These are phyloP conservation scores for Choristoneura fumiferana DNA, from an alignment of 1,140 invertebrate species.

Conservation along the genomic window DNA sequence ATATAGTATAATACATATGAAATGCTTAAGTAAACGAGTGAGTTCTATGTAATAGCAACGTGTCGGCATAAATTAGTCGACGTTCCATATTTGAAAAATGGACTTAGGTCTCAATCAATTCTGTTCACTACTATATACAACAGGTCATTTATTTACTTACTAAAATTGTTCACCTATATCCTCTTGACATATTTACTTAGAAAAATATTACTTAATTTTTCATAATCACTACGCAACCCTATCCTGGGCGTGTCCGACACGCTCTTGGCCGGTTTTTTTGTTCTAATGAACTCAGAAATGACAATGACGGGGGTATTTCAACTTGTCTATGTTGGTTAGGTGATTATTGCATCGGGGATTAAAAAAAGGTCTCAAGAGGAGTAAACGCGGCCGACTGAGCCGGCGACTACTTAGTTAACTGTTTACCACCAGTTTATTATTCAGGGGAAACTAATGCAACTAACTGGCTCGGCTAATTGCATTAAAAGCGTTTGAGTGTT, in stretches of 20 bases:
- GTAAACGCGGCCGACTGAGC: neutral
- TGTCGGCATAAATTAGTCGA: too few relatives aligned
- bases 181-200: too few relatives aligned
- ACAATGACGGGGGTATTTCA: neutral
- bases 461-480: conserved; percentile 1
- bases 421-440: conserved; percentile 12
- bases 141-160: too few relatives aligned
- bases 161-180: too few relatives aligned
- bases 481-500: neutral
- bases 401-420: conserved; percentile 1
- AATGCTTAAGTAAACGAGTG: neutral
- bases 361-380: neutral
- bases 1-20: neutral
- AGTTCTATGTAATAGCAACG: too few relatives aligned
- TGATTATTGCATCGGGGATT: neutral
- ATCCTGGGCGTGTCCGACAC: too few relatives aligned
- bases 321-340: neutral
- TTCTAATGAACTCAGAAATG: neutral
- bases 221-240: too few relatives aligned
- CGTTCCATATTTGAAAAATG: too few relatives aligned
- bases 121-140: too few relatives aligned
- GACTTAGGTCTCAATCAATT: too few relatives aligned
- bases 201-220: too few relatives aligned
- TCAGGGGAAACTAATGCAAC: conserved; percentile 10
- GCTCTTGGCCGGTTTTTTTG: too few relatives aligned